phyloP scores from a whole-genome alignment of 2,113 vertebrate species.

The Scatophagus argus region DNA sequence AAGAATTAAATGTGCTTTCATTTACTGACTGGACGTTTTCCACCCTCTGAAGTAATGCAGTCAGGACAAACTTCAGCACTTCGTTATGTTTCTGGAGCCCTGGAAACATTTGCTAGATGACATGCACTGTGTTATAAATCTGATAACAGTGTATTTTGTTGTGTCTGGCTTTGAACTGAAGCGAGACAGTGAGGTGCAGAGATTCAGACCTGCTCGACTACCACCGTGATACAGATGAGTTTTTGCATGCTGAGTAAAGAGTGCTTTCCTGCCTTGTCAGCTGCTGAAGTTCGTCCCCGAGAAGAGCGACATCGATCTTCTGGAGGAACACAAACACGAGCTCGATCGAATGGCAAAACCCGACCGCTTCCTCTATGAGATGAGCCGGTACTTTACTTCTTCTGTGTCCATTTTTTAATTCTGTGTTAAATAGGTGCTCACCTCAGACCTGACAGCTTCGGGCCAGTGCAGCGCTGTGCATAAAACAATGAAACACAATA shows the following conservation, averaged over 20 bases:
- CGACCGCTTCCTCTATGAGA: constrained; percentile 97
- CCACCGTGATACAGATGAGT: neutral
- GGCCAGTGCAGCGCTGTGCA: neutral
- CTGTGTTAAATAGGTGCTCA: neutral
- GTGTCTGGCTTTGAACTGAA: neutral
- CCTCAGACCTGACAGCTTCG: constrained; percentile 7
- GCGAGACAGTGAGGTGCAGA: neutral
- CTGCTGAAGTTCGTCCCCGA: constrained; percentile 98
- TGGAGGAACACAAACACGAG: constrained; percentile 97
- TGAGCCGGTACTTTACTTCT: constrained; percentile 91
- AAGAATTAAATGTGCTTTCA: neutral
- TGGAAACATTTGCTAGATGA: neutral
- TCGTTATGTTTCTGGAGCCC: neutral
- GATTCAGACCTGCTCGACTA: neutral
- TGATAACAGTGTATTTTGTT: neutral
- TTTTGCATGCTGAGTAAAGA: neutral
- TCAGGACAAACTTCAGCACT: neutral
- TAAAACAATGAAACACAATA: constrained; percentile 58
- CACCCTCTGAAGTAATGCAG: neutral
- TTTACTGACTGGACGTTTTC: neutral
- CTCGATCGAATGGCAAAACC: constrained; percentile 98
- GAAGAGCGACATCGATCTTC: constrained; percentile 94
- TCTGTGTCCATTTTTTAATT: neutral
- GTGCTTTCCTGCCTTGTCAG: constrained; percentile 75
- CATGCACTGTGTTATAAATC: neutral